Evolutionary conservation across 2,113 vertebrate genomes (phyloP).

Genomic region (Pedetes capensis): DNA sequence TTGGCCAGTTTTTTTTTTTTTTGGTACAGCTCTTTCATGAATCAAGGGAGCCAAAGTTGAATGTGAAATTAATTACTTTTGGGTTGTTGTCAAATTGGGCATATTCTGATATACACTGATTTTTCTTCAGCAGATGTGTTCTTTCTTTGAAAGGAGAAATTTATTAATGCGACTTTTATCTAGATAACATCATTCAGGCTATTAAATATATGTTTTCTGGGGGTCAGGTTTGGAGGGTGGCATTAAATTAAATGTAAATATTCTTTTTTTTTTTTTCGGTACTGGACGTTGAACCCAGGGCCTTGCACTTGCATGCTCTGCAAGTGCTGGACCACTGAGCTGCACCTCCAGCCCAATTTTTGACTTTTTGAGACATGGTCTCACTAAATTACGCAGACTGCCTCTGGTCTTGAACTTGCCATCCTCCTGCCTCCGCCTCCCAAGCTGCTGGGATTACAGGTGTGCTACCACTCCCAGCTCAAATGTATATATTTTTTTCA

Average conservation of each 20-base stretch:
- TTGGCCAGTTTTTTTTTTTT: conserved; percentile 12
- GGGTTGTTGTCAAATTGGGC: conserved; percentile 9
- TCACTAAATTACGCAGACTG: too few species aligned
- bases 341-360: too few species aligned
- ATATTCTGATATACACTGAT: conserved; percentile 15
- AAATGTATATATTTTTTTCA: background rate
- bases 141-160: background rate
- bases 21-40: background rate
- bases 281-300: too few species aligned
- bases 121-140: background rate
- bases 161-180: background rate
- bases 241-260: too few species aligned
- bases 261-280: too few species aligned
- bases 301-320: too few species aligned
- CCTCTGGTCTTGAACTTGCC: too few species aligned
- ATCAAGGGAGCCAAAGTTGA: conserved; percentile 15
- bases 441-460: too few species aligned
- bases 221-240: background rate
- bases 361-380: too few species aligned
- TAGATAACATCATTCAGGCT: background rate
- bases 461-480: too few species aligned
- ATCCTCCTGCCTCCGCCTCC: too few species aligned
- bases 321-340: too few species aligned
- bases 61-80: conserved; percentile 24
- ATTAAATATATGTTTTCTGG: background rate